Evolutionary conservation across 2,797 vertebrate genomes (phyloP), one percentile per base, ranked within the genome.

Genomic region (Zenarchopterus dispar): DNA sequence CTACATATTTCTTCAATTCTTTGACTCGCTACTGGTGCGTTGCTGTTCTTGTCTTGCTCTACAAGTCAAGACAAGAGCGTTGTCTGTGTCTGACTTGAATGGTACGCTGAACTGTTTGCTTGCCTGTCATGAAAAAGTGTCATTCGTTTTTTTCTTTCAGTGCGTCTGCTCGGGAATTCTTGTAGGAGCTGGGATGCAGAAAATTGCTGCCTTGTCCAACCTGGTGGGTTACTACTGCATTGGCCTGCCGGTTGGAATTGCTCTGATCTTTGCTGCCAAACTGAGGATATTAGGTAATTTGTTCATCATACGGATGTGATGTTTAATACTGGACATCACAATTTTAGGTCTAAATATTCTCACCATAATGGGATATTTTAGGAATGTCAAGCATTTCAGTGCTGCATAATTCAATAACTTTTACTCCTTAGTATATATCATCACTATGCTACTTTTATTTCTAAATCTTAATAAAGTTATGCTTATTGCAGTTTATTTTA

Each of bases 151-250:
- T 51, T 47, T 73, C 64, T 56, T 76, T 36, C 86, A 98, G 97
- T 94, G 93, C 0, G 95, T 96, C 0, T 93, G 93, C 2, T 88
- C 94, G 0, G 97, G 97, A 0, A 91, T 98, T 66, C 88, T 98
- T 63, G 66, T 96, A 7, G 97, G 97, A 31, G 77, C 90, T 0
- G 97, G 97, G 18, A 95, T 94, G 80, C 96, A 98, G 93, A 98
- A 96, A 91, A 80, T 96, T 9, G 96, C 95, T 0, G 96, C 97
- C 8, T 39, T 96, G 0, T 84, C 94, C 67, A 97, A 96, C 5
- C 81, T 97, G 11, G n/a, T 98, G 0, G 84, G 87, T 0, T 98
- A 96, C 82, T 98, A 98, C 1, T 66, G 65, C 69, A 55, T 99
- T 0, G 95, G 93, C 1, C 88, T 99, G 33, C 96, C 97, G 10